Percentiles rank a stretch among this genome's conserved stretches.
Conservation (phyloP, 2,113 vertebrate species). For the Callionymus lyra region DNA sequence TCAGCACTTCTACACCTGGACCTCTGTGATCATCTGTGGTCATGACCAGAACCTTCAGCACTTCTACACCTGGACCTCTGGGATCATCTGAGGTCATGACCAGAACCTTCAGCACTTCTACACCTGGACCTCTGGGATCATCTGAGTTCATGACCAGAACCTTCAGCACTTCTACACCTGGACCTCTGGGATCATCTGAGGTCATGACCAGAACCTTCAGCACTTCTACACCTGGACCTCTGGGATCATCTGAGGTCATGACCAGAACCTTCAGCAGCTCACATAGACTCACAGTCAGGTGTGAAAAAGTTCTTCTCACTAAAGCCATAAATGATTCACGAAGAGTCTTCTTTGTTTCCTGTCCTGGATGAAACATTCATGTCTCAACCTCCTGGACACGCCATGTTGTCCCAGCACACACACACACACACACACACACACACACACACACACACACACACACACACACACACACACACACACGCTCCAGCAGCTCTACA, state of each 20-base stretch:
- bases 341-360: conserved; percentile 40
- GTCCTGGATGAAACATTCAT: conserved; percentile 47
- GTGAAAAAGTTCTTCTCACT: conserved; percentile 25
- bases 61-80: conserved; percentile 30
- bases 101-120: conserved; percentile 6
- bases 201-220: conserved; percentile 17
- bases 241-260: conserved; percentile 21
- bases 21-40: no score
- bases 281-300: conserved; percentile 15
- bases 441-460: conserved; percentile 26
- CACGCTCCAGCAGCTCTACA: conserved; percentile 15
- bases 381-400: conserved; percentile 24
- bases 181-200: conserved; percentile 28
- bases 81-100: conserved; percentile 28
- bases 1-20: neutral
- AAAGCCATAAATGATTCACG: conserved; percentile 38
- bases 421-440: conserved; percentile 15
- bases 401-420: conserved; percentile 26
- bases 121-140: no score
- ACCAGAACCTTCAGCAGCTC: conserved; percentile 3
- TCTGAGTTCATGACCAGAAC: conserved; percentile 4
- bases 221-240: conserved; percentile 22
- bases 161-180: conserved; percentile 14
- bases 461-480: conserved; percentile 21
- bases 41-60: conserved; percentile 3